Base-by-base conservation (phyloP, 2,797 vertebrate species). In the Acanthiza pusilla region DNA sequence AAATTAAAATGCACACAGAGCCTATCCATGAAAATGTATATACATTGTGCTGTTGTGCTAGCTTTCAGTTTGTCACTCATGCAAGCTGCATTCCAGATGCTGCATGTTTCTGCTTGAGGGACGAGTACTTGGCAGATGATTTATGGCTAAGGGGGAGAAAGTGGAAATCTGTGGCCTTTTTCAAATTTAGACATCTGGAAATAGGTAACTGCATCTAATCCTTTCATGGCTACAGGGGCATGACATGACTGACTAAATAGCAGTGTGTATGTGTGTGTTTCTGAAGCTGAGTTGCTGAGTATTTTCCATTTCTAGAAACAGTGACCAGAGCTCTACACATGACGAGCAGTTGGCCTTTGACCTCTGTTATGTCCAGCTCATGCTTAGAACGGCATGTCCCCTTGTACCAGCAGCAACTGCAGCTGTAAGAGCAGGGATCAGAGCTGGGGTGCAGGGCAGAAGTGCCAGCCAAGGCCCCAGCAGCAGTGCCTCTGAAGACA, bases 381-480 rank as follows among this genome's bases (percentile, higher is more conserved):
- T 9, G 25, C 50, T 10, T n/a, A 23, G 40, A 16, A 32, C 55
- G 32, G n/a, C 18, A n/a, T 29, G 66, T 68, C 13, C 3, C 13
- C 30, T 38, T 0, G 0, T 15, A 50, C 5, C 12, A 9, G 11
- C 14, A 5, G 10, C n/a, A 62, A 3, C 10, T 17, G 19, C 3
- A 30, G 16, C 8, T 25, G 32, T 4, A 7, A 5, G 11, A 25
- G 30, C 22, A 45, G 27, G 15, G 40, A 72, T 25, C 58, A 51
- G 45, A 51, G 42, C 2, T 7, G 18, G 30, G 11, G 6, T 12
- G 15, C 27, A 19, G 0, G 17, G 20, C 50, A 36, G 18, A 17
- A 55, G 23, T 3, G 8, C 16, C 17, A 26, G 62, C 30, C 60
- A 23, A 36, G 15, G 18, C 3, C 22, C 42, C 43, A 42, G 51